These are phyloP conservation scores for Epicauta chinensis DNA, from an alignment of 1,140 invertebrate genomes.

Conservation along the genomic window DNA sequence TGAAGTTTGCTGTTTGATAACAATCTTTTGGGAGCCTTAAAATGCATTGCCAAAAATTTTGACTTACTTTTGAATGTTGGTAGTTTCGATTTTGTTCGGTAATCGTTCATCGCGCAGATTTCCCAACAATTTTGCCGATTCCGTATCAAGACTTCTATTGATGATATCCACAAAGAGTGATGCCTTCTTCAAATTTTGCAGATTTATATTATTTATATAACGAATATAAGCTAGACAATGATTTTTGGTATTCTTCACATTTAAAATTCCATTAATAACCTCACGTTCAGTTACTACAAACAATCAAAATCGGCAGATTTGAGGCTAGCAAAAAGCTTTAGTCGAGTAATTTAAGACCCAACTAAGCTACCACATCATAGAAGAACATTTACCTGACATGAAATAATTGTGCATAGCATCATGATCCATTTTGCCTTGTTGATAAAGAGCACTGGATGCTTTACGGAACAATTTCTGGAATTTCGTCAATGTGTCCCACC, in stretches of 20 bases:
- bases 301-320: not conserved
- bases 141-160: constrained; percentile 87
- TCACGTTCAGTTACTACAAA: constrained; percentile 91
- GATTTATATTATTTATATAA: constrained; percentile 96
- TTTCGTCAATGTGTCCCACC: constrained; percentile 95
- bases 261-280: constrained; percentile 91
- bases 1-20: too few relatives aligned
- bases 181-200: constrained; percentile 90
- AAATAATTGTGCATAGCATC: constrained; percentile 98
- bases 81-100: constrained; percentile 79
- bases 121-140: constrained; percentile 83
- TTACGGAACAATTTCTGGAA: constrained; percentile 94
- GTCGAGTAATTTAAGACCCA: too few relatives aligned
- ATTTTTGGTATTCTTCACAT: constrained; percentile 92
- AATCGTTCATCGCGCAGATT: constrained; percentile 85
- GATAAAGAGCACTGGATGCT: constrained; percentile 77
- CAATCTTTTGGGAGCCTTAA: too few relatives aligned
- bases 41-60: too few relatives aligned
- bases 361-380: too few relatives aligned
- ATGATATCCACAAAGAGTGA: constrained; percentile 92
- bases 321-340: not conserved
- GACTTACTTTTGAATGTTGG: constrained; percentile 76
- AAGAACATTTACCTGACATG: constrained; percentile 90
- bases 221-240: constrained; percentile 94
- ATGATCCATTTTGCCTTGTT: constrained; percentile 79